These are phyloP conservation scores for Acipenser transmontanus DNA, from an alignment of 2,797 vertebrate genomes.

Conservation along the genomic window DNA sequence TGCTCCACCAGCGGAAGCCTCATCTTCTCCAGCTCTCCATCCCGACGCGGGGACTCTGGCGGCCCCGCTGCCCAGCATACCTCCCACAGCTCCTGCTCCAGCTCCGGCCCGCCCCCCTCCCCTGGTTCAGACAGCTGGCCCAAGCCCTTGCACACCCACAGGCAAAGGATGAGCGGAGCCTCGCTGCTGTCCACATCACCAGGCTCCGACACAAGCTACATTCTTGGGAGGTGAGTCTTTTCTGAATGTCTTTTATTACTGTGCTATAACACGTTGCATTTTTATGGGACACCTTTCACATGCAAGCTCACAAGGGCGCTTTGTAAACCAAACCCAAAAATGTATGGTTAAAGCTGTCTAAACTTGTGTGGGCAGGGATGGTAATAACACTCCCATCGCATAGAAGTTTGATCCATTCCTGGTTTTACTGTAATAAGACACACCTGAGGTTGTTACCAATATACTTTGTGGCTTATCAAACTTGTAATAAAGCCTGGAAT, in stretches of 20 bases:
- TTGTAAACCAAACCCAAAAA: too few species aligned
- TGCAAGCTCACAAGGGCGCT: too few species aligned
- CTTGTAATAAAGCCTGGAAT: too few species aligned
- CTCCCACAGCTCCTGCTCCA: background rate
- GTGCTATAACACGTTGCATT: background rate
- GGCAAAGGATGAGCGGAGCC: slow-evolving; percentile 48
- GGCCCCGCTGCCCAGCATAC: slow-evolving; percentile 28
- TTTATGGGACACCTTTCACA: background rate
- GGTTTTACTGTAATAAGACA: too few species aligned
- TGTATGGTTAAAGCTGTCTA: background rate
- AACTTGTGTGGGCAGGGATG: background rate
- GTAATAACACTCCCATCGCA: too few species aligned
- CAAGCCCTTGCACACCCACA: slow-evolving; percentile 11
- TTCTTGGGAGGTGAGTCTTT: slow-evolving; percentile 72
- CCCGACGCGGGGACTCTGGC: slow-evolving; percentile 17
- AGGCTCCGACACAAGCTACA: slow-evolving; percentile 76
- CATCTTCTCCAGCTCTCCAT: slow-evolving; percentile 58
- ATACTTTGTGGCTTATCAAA: too few species aligned
- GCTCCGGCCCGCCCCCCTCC: slow-evolving; percentile 21
- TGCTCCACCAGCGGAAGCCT: slow-evolving; percentile 49
- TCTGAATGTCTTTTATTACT: background rate
- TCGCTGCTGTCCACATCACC: slow-evolving; percentile 73
- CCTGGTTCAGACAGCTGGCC: slow-evolving; percentile 4
- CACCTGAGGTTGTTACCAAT: too few species aligned
- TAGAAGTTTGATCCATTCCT: too few species aligned